Evolutionary conservation across 2,797 vertebrate genomes (phyloP).

Genomic region (Sebastes minor): DNA sequence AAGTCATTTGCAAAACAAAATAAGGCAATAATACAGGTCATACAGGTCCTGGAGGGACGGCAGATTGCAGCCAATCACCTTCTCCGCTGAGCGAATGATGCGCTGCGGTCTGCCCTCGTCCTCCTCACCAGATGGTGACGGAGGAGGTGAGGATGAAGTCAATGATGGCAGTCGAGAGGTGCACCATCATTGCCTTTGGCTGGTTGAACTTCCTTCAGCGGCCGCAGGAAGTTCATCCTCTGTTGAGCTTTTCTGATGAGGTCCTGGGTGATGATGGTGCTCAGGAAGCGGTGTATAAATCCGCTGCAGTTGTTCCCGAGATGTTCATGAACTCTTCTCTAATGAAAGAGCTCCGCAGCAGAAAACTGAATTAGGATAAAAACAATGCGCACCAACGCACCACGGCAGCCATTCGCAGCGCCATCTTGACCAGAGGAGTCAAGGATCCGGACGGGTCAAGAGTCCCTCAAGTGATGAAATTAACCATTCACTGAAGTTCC

Average conservation of each 20-base stretch:
- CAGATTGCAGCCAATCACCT: background rate
- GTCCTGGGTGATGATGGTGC: too few species aligned
- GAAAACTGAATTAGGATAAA: background rate
- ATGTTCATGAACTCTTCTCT: background rate
- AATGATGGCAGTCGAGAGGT: background rate
- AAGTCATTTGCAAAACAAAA: too few species aligned
- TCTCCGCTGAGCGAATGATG: background rate
- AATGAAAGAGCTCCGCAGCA: background rate
- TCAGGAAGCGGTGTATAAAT: background rate
- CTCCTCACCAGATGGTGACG: background rate
- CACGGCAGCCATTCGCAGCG: background rate
- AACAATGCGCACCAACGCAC: background rate
- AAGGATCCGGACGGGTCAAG: conserved; percentile 50
- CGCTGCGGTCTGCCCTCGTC: background rate
- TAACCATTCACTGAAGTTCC: conserved; percentile 62
- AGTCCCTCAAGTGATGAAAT: conserved; percentile 62
- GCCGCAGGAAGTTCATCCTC: background rate
- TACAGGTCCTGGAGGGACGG: background rate
- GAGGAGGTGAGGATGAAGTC: background rate
- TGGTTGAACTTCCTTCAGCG: background rate
- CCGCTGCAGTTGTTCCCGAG: background rate
- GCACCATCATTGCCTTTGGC: background rate
- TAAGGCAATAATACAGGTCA: too few species aligned
- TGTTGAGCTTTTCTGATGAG: background rate
- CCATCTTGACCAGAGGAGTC: conserved; percentile 21